Evolutionary conservation across 2,797 vertebrate genomes (phyloP).

Genomic region (Peromyscus eremicus): DNA sequence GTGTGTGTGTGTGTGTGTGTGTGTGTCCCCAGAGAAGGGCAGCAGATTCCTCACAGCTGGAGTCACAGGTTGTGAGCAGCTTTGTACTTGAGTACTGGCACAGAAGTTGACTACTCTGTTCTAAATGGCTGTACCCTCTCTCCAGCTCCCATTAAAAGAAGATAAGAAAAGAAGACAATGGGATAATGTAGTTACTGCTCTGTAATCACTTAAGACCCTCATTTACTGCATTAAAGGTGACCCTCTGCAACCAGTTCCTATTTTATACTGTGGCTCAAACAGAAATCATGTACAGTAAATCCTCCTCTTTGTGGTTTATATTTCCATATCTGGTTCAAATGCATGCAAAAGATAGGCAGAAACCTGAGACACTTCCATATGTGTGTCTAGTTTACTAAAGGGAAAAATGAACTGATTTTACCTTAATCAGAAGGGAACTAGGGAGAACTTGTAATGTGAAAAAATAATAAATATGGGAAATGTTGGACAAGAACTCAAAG

Average conservation of each 20-base stretch:
- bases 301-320: neutral
- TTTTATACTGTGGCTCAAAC: conserved; percentile 27
- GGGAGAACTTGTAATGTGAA: neutral
- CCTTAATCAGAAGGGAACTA: neutral
- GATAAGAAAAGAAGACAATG: neutral
- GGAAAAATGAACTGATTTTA: neutral
- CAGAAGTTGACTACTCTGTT: neutral
- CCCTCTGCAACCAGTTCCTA: neutral
- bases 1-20: too few species aligned
- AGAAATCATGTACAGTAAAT: neutral
- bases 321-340: conserved; percentile 30
- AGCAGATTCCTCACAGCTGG: neutral
- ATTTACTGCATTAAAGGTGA: neutral
- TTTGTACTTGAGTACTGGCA: neutral
- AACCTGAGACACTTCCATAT: neutral
- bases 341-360: neutral
- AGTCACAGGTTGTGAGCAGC: neutral
- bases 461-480: conserved; percentile 29
- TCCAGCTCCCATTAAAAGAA: neutral
- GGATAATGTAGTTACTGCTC: neutral
- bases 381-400: neutral
- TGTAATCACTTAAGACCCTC: neutral
- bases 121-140: neutral
- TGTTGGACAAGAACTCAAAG: conserved; percentile 1
- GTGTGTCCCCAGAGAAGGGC: neutral